Percentiles rank a stretch among this genome's conserved stretches.
Evolutionary conservation across 2,113 vertebrate genomes (phyloP).

Genomic region (Tetrao urogallus): DNA sequence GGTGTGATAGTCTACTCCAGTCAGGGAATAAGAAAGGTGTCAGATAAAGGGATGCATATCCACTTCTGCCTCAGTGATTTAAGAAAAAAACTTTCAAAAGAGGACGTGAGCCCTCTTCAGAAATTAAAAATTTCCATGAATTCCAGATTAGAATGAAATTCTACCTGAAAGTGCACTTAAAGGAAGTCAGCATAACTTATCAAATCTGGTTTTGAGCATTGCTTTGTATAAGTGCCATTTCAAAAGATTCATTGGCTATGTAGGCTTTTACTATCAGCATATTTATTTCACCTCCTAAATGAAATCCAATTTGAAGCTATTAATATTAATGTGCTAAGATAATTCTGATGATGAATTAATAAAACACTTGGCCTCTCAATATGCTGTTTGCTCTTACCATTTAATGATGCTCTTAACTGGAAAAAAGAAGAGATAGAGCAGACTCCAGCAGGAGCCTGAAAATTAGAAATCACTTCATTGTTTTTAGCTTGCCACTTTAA

Average conservation of each 20-base stretch:
- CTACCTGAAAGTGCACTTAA: slow-evolving; percentile 52
- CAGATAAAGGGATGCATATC: not conserved
- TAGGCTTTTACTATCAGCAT: slow-evolving; percentile 80
- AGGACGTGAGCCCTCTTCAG: not conserved
- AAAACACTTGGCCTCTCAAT: slow-evolving; percentile 84
- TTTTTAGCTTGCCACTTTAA: slow-evolving; percentile 81
- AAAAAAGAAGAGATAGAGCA: slow-evolving; percentile 77
- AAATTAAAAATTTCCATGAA: slow-evolving; percentile 44
- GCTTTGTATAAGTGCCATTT: slow-evolving; percentile 45
- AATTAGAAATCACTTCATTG: slow-evolving; percentile 82
- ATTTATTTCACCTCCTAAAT: slow-evolving; percentile 88
- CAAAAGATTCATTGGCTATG: slow-evolving; percentile 47
- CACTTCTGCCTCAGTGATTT: not conserved
- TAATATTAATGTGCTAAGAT: slow-evolving; percentile 91
- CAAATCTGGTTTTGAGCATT: slow-evolving; percentile 72
- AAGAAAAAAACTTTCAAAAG: not conserved
- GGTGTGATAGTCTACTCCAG: not conserved
- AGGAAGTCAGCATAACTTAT: slow-evolving; percentile 64
- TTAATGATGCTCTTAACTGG: slow-evolving; percentile 84
- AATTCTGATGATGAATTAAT: slow-evolving; percentile 93
- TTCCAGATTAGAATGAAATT: slow-evolving; percentile 49
- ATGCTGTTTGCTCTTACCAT: slow-evolving; percentile 86
- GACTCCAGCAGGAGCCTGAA: slow-evolving; percentile 82
- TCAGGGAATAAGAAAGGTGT: not conserved
- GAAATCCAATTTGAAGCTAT: slow-evolving; percentile 89